Evolutionary conservation across 2,888 invertebrate species (phyloP), one percentile per base, ranked within the genome.

Genomic region (Apantesis nais): DNA sequence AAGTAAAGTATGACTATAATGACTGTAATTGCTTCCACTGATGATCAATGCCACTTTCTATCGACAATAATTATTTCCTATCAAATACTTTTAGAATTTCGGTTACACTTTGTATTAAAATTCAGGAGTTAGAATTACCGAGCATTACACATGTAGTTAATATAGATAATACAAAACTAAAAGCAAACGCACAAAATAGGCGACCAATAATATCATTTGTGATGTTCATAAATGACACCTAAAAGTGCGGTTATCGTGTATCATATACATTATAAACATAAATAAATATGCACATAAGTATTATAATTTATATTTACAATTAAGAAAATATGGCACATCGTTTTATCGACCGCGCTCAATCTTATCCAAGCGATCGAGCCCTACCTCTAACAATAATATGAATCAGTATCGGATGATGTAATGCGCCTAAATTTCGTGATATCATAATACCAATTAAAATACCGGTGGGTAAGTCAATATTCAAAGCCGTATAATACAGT

Each of bases 321-420:
- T 92, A 93, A 90, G 90, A 94, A 93, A 93, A 95, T 95, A 95
- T 95, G 95, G 95, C 95, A 95, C 95, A 94, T 93, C 93, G 67
- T 92, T 90, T 86, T 86, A 89, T 92, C 93, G 91, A 93, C 92
- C 93, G 92, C 93, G 90, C 90, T 88, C 88, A 79, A 77, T 78
- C 72, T 74, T 78, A 81, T 84, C 83, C 83, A 85, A 88, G 88
- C 89, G 86, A 86, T 87, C 89, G 86, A 88, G 86, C 87, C 85
- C 84, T 87, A 86, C 82, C 71, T 83, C 86, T 87, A 84, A 88
- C 84, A 73, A 86, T 86, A 84, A 88, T 80, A 86, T 85, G 81
- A 88, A 85, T 86, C 86, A 87, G 85, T 86, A 88, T 86, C 85
- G 85, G 86, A 85, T 86, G 82, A 86, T 84, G 79, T 86, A 87